A percentile compares a stretch with the other conserved stretches of the same genome.
phyloP scores from a whole-genome alignment of 2,113 vertebrate genomes.

The Rhabdomys dilectus region DNA sequence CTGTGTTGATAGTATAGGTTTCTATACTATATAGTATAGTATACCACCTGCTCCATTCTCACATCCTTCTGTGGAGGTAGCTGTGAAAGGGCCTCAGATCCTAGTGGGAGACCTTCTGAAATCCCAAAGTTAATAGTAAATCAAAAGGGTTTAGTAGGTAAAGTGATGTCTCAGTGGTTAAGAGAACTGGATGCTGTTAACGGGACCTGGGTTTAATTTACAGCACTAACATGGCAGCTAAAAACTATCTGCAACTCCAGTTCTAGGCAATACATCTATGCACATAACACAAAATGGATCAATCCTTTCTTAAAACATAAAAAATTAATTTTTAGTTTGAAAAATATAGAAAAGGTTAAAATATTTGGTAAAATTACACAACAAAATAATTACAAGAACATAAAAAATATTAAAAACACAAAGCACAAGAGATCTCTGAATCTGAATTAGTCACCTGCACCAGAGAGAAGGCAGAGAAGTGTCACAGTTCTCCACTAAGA shows the following conservation, averaged over 20 bases:
- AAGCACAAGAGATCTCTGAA: background rate
- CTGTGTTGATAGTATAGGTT: background rate
- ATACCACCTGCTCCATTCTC: background rate
- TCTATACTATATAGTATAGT: no score
- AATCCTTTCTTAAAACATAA: background rate
- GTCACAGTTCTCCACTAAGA: background rate
- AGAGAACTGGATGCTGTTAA: background rate
- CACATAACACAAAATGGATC: background rate
- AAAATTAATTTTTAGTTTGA: background rate
- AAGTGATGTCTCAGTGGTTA: background rate
- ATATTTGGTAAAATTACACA: background rate
- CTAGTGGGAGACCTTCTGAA: background rate
- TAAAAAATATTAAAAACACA: background rate
- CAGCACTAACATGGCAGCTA: background rate
- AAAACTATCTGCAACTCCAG: background rate
- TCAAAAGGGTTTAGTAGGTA: background rate
- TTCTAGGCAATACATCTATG: background rate
- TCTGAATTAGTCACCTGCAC: background rate
- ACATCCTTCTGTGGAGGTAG: background rate
- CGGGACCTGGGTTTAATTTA: background rate
- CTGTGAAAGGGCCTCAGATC: background rate
- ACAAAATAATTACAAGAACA: background rate
- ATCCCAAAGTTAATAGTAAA: background rate
- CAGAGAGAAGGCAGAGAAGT: background rate
- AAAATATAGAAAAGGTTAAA: background rate